These are phyloP conservation scores for Semotilus atromaculatus DNA, from an alignment of 2,797 vertebrate genomes.

Conservation along the genomic window DNA sequence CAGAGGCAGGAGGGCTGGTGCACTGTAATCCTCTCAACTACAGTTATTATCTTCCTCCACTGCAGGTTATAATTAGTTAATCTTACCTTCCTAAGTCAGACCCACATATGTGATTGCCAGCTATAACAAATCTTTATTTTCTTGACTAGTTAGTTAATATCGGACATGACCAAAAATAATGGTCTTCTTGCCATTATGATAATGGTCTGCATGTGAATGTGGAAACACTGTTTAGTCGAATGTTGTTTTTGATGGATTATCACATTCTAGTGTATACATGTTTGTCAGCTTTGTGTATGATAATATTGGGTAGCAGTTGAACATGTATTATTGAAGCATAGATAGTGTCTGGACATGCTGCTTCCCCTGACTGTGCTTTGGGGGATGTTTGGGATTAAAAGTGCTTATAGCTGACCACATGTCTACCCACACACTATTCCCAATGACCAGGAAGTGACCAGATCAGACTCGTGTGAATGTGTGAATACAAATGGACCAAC, in stretches of 20 bases:
- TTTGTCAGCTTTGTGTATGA: background rate
- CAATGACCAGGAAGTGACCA: constrained; percentile 16
- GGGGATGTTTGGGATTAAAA: constrained; percentile 40
- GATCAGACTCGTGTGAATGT: background rate
- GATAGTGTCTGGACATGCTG: constrained; percentile 6
- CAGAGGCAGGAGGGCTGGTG: constrained; percentile 55
- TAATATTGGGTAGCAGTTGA: background rate
- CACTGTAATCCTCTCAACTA: constrained; percentile 68
- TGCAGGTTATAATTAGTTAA: constrained; percentile 73
- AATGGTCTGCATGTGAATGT: background rate
- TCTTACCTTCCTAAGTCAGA: constrained; percentile 71
- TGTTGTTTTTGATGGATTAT: background rate
- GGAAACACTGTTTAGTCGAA: background rate
- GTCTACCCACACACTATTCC: constrained; percentile 26
- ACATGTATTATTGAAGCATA: background rate
- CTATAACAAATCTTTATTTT: constrained; percentile 27
- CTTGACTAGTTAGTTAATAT: background rate
- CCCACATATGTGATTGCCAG: constrained; percentile 2
- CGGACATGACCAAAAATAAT: background rate
- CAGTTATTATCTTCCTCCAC: constrained; percentile 64
- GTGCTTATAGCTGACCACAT: constrained; percentile 45
- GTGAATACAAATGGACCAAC: background rate
- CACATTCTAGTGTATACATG: background rate
- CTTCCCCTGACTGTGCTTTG: constrained; percentile 29
- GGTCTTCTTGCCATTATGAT: background rate